Base-by-base conservation (phyloP, 2,113 vertebrate species). In the Cinclus cinclus region DNA sequence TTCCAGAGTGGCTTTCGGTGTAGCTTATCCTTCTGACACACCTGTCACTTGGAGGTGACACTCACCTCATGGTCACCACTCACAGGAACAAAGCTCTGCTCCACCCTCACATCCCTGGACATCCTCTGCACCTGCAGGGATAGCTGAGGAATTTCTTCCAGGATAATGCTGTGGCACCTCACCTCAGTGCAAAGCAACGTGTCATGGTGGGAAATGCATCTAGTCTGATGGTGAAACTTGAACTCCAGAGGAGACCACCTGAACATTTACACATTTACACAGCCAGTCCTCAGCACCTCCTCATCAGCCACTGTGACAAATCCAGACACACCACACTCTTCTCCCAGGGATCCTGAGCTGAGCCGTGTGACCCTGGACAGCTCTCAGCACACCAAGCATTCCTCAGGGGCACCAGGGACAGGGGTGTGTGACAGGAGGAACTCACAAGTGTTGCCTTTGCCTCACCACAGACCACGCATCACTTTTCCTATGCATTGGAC, bases 101-200 rank as follows among this genome's bases (percentile, higher is more conserved):
- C 22, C 23, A 17, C 11, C 27, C 22, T 35, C n/a, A 27, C 23
- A 11, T 33, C 75, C 42, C 20, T 24, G 33, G 56, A 10, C 62
- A 67, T 15, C 70, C 19, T 67, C 63, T 6, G 2, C 55, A 7
- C 14, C 52, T 37, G 20, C 56, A 76, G 70, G 60, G 27, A 12
- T 0, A 53, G 64, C 41, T n/a, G 64, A 67, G 37, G 52, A 27
- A 37, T 71, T 46, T 47, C 39, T 56, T 53, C 11, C 69, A 18
- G 39, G 82, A 16, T 35, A 9, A n/a, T 6, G 17, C 31, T 55
- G 14, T 1, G 1, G 23, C 19, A 67, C 31, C 39, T 9, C 1
- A 0, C 16, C 74, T 41, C 30, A 25, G 7, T 2, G 1, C 35
- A 52, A 64, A 85, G 28, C 16, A 60, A 22, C 1, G 0, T 21